Percentiles rank a stretch among this genome's conserved stretches.
Conservation (phyloP, 2,888 invertebrate species). For the Venustoraphidia nigricollis region DNA sequence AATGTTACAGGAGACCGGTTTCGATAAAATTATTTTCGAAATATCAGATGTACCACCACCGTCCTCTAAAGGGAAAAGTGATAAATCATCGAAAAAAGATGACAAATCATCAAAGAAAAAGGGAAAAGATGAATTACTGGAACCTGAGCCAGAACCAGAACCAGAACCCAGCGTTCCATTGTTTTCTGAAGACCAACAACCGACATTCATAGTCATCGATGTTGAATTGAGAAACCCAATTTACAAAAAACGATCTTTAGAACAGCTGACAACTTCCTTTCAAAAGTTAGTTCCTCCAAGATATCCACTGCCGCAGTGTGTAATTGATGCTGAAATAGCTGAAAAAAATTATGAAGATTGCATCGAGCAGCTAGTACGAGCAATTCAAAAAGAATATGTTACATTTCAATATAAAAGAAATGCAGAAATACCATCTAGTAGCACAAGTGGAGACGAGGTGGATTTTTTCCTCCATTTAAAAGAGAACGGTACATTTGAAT, state of each 20-base stretch:
- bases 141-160: constrained; percentile 8
- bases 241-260: constrained; percentile 15
- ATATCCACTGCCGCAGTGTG: constrained; percentile 14
- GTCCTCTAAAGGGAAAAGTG: neutral
- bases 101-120: constrained; percentile 5
- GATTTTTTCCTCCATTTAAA: neutral
- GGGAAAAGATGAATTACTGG: neutral
- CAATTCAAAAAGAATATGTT: constrained; percentile 20
- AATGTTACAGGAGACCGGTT: constrained; percentile 18
- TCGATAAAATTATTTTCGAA: constrained; percentile 21
- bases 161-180: constrained; percentile 20
- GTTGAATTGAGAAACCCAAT: constrained; percentile 22
- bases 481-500: neutral
- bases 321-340: constrained; percentile 17
- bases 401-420: constrained; percentile 11
- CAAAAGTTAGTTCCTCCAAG: constrained; percentile 9
- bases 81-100: neutral
- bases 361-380: constrained; percentile 17
- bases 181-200: constrained; percentile 20
- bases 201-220: constrained; percentile 24
- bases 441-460: too few relatives aligned
- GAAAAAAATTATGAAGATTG: constrained; percentile 19
- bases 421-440: constrained; percentile 1
- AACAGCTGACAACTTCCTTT: constrained; percentile 20
- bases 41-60: constrained; percentile 13